Evolutionary conservation across 2,113 vertebrate species (phyloP).

Genomic region (Charina bottae): DNA sequence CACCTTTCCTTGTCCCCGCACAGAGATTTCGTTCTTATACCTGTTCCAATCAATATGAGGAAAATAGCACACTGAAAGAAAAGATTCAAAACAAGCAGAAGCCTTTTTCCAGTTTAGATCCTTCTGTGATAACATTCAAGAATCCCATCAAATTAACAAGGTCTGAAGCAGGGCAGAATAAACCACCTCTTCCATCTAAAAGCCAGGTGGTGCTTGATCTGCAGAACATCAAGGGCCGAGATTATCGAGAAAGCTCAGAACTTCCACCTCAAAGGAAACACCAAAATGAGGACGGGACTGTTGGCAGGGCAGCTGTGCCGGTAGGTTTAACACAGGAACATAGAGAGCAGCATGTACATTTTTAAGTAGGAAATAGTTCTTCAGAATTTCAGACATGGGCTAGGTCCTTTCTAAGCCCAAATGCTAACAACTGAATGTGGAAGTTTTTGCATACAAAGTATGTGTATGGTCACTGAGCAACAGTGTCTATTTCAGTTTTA

Average conservation of each 20-base stretch:
- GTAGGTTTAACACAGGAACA: constrained; percentile 54
- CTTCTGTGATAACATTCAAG: constrained; percentile 66
- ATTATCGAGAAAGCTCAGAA: constrained; percentile 86
- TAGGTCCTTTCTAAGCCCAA: neutral
- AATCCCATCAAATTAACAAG: constrained; percentile 82
- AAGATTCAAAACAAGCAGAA: constrained; percentile 76
- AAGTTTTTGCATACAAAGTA: neutral
- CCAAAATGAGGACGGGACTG: constrained; percentile 63
- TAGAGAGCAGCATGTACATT: neutral
- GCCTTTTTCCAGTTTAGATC: constrained; percentile 43
- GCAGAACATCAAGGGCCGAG: constrained; percentile 77
- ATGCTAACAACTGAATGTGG: neutral
- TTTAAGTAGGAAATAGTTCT: neutral
- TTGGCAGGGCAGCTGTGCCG: constrained; percentile 68
- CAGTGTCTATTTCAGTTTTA: neutral
- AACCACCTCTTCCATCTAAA: constrained; percentile 87
- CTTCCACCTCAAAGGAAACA: constrained; percentile 76
- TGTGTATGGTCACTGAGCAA: neutral
- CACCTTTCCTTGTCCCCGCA: constrained; percentile 73
- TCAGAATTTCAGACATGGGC: neutral
- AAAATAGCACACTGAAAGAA: constrained; percentile 50
- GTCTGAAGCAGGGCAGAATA: constrained; percentile 77
- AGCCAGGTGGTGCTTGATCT: constrained; percentile 78
- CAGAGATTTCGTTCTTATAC: constrained; percentile 87
- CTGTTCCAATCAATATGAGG: constrained; percentile 74